Conservation (phyloP, 2,888 invertebrate genomes). For the Acholoe squamosa region DNA sequence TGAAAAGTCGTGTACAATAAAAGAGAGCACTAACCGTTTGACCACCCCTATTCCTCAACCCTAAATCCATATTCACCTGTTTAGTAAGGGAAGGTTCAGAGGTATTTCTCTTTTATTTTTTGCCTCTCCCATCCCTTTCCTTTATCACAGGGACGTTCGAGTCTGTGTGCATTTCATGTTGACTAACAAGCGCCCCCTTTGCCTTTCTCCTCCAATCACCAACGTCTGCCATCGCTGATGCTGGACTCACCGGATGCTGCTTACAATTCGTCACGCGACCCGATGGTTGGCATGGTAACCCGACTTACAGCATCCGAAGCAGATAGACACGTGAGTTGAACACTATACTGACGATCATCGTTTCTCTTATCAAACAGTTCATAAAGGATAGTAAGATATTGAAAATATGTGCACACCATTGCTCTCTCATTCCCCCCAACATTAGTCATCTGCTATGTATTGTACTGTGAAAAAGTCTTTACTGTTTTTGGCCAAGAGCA, state of each 20-base stretch:
- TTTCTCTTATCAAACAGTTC: no score
- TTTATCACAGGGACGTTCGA: background rate
- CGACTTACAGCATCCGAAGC: slow-evolving; percentile 29
- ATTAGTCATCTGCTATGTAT: background rate
- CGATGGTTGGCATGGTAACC: slow-evolving; percentile 39
- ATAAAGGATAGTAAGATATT: no score
- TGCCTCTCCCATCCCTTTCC: slow-evolving; percentile 17
- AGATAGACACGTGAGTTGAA: slow-evolving; percentile 28
- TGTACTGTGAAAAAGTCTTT: background rate
- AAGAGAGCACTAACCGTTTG: no score
- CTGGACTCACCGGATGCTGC: background rate
- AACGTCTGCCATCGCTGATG: background rate
- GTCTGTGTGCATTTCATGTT: slow-evolving; percentile 24
- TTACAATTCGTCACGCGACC: slow-evolving; percentile 1
- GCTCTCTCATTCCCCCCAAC: no score
- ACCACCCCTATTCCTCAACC: no score
- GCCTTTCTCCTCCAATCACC: slow-evolving; percentile 25
- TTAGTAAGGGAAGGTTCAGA: background rate
- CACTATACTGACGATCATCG: background rate
- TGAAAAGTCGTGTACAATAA: no score
- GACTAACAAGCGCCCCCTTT: slow-evolving; percentile 46
- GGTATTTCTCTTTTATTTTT: background rate
- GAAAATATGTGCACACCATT: no score
- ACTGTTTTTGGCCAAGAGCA: background rate
- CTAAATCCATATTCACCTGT: no score